Base-by-base conservation (phyloP, 2,888 invertebrate species). In the Sphinx pinastri region DNA sequence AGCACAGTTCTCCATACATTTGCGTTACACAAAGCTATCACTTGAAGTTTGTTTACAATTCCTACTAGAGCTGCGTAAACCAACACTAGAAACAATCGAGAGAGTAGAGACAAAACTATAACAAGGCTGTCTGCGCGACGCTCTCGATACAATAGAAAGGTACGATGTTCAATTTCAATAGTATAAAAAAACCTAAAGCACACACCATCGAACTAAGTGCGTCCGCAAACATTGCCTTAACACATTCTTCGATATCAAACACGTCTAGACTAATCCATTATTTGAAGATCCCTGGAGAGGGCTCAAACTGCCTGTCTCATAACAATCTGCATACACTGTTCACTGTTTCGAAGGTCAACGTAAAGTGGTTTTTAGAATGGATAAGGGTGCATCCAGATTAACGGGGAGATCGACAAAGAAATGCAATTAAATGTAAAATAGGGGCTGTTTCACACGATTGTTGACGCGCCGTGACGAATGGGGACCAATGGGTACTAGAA, bases 381-480 rank as follows among this genome's bases (percentile, higher is more conserved):
- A 88, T 89, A 90, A 93, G 93, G 92, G 93, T 91, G 92, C 91
- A 92, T 91, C 82, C 87, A 90, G 90, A 92, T 91, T 92, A 91
- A 89, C 90, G 80, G 88, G 88, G 88, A 89, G 88, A 91, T 91
- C 86, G 88, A 93, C 93, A 93, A 93, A 94, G 93, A 93, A 93
- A 94, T 93, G 93, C 92, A 94, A 94, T 94, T 94, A 93, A 93
- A 94, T 94, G 92, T 92, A 93, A 93, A 94, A 91, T 92, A 93
- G 89, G 93, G 93, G 88, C 82, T 87, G 87, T 86, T 91, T 88
- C 91, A 91, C 92, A 92, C 91, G 89, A 88, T 75, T 91, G 91
- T 92, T 93, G 92, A 93, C 92, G 87, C 77, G 86, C 76, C 85
- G 91, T 90, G 91, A 90, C 93, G 90, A 91, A 92, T 90, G 81